Percentiles rank a stretch among this genome's conserved stretches.
Conservation (phyloP, 1,140 invertebrate genomes). For the Pseudomyrmex concolor region DNA sequence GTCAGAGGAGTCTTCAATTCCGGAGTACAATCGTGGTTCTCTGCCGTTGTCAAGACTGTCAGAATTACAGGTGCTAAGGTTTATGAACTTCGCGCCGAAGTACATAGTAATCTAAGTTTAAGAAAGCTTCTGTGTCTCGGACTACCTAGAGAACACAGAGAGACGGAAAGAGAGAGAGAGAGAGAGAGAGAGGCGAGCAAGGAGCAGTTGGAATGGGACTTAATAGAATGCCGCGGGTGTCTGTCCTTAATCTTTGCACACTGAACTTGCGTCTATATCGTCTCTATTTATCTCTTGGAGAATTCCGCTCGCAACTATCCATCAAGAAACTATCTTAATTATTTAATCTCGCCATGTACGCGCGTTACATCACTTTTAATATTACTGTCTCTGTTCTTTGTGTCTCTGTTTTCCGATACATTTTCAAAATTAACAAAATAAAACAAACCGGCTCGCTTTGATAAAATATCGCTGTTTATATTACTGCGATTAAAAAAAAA, state of each 20-base stretch:
- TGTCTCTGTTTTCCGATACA: too few relatives aligned
- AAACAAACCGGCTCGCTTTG: background rate
- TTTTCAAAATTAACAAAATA: background rate
- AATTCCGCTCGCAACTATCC: constrained; percentile 17
- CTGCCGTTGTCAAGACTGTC: constrained; percentile 28
- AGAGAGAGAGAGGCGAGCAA: constrained; percentile 29
- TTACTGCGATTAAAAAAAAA: background rate
- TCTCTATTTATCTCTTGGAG: constrained; percentile 50
- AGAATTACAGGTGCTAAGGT: constrained; percentile 58
- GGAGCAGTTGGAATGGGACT: constrained; percentile 49
- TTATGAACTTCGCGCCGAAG: constrained; percentile 58
- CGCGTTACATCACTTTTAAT: constrained; percentile 9
- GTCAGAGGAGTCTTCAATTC: constrained; percentile 54
- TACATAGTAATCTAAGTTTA: constrained; percentile 62
- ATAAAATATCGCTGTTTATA: background rate
- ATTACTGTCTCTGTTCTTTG: background rate
- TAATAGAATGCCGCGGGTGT: constrained; percentile 54
- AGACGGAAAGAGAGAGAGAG: background rate
- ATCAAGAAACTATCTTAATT: constrained; percentile 19
- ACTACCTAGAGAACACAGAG: constrained; percentile 51
- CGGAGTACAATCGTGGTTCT: constrained; percentile 19
- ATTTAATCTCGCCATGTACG: background rate
- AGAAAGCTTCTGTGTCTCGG: constrained; percentile 45
- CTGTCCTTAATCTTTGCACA: constrained; percentile 53
- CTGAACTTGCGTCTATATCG: constrained; percentile 38